Evolutionary conservation across 2,888 invertebrate genomes (phyloP).

Genomic region (Cantharis rustica): DNA sequence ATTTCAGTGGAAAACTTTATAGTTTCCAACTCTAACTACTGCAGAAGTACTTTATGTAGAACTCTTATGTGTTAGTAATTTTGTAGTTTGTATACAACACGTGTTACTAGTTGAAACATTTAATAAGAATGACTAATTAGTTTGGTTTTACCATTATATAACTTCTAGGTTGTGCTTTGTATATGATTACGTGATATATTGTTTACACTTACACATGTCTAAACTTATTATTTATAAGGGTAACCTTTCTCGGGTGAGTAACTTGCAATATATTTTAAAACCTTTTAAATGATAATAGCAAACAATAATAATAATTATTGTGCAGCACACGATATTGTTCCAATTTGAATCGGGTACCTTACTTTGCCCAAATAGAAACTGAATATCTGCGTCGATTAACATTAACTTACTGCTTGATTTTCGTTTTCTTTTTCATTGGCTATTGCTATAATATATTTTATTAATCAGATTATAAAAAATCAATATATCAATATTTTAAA

Average conservation of each 20-base stretch:
- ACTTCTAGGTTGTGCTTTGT: neutral
- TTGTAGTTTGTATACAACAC: conserved; percentile 16
- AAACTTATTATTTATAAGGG: neutral
- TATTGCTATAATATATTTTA: no score
- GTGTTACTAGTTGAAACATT: conserved; percentile 6
- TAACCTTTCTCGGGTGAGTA: neutral
- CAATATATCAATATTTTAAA: no score
- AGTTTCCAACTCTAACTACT: conserved; percentile 19
- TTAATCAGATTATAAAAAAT: no score
- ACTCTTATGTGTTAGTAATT: conserved; percentile 21
- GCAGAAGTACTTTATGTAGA: conserved; percentile 15
- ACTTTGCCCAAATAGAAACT: neutral
- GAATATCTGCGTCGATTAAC: neutral
- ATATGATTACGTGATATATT: neutral
- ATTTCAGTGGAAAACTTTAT: neutral
- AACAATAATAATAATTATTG: neutral
- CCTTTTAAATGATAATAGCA: neutral
- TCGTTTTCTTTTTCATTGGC: no score
- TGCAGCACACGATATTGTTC: neutral
- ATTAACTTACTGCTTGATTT: no score
- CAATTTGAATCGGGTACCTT: neutral
- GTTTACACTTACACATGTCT: neutral
- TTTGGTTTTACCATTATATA: conserved; percentile 2
- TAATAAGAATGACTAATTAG: conserved; percentile 23
- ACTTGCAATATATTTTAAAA: neutral